These are phyloP conservation scores for Salmo trutta DNA, from an alignment of 2,797 vertebrate genomes.

Conservation along the genomic window DNA sequence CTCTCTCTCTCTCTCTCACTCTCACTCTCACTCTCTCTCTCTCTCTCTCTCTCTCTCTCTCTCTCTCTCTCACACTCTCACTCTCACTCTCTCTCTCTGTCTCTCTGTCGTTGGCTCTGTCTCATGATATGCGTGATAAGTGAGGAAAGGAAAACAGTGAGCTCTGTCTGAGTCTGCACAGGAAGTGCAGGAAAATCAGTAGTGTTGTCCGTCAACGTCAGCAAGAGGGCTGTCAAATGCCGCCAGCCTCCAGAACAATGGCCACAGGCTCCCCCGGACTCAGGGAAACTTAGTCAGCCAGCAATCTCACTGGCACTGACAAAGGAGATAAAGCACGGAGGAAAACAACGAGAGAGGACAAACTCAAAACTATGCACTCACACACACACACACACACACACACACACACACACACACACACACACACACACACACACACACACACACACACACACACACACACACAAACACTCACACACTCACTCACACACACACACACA, in stretches of 20 bases:
- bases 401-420: too few species aligned
- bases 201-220: slow-evolving; percentile 77
- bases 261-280: slow-evolving; percentile 44
- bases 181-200: slow-evolving; percentile 82
- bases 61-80: neutral
- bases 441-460: too few species aligned
- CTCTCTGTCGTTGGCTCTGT: slow-evolving; percentile 54
- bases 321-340: slow-evolving; percentile 62
- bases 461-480: too few species aligned
- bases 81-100: slow-evolving; percentile 31
- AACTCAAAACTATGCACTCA: slow-evolving; percentile 6
- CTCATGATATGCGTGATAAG: slow-evolving; percentile 83
- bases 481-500: too few species aligned
- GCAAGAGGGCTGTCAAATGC: slow-evolving; percentile 68
- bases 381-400: too few species aligned
- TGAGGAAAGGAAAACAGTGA: slow-evolving; percentile 78
- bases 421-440: too few species aligned
- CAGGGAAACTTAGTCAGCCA: slow-evolving; percentile 77
- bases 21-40: too few species aligned
- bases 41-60: too few species aligned
- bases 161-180: slow-evolving; percentile 85
- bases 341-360: slow-evolving; percentile 53
- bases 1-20: too few species aligned
- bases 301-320: slow-evolving; percentile 56
- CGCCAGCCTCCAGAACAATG: slow-evolving; percentile 80